Percentiles rank a stretch among this genome's conserved stretches.
phyloP scores from a whole-genome alignment of 2,888 invertebrate genomes.

The Oegoconia quadripuncta region DNA sequence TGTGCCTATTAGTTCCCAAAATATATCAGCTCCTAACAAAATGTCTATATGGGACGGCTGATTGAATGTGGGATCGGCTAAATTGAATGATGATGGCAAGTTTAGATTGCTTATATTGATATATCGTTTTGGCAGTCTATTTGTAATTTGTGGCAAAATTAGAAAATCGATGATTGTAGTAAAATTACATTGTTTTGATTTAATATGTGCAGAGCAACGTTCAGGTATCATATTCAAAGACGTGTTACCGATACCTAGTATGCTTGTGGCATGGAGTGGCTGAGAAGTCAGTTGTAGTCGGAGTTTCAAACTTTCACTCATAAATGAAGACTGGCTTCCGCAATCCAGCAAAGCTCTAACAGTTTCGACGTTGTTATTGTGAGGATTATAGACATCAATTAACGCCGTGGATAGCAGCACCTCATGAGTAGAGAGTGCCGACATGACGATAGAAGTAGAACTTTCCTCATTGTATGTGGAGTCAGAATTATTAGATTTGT shows the following conservation, averaged over 20 bases:
- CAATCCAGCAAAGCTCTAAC: too few species aligned
- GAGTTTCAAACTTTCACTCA: constrained; percentile 4
- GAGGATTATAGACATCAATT: constrained; percentile 6
- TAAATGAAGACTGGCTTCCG: constrained; percentile 10
- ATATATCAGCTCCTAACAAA: constrained; percentile 25
- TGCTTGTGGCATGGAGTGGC: not conserved
- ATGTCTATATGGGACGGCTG: constrained; percentile 14
- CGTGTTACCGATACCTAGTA: constrained; percentile 12
- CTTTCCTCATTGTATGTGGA: too few species aligned
- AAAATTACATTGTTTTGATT: constrained; percentile 1
- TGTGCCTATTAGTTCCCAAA: constrained; percentile 23
- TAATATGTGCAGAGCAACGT: not conserved
- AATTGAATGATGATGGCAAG: too few species aligned
- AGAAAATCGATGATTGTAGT: not conserved
- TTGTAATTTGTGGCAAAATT: constrained; percentile 6
- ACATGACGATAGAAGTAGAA: not conserved
- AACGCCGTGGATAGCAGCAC: constrained; percentile 8
- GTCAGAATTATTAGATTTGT: too few species aligned
- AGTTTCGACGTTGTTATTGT: not conserved
- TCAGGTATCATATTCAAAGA: constrained; percentile 1
- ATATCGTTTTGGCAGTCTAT: constrained; percentile 7
- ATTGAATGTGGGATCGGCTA: constrained; percentile 19
- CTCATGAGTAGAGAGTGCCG: not conserved
- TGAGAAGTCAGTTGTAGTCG: constrained; percentile 4
- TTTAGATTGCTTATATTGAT: too few species aligned